Evolutionary conservation across 1,140 invertebrate species (phyloP).

Genomic region (Conus ventricosus): DNA sequence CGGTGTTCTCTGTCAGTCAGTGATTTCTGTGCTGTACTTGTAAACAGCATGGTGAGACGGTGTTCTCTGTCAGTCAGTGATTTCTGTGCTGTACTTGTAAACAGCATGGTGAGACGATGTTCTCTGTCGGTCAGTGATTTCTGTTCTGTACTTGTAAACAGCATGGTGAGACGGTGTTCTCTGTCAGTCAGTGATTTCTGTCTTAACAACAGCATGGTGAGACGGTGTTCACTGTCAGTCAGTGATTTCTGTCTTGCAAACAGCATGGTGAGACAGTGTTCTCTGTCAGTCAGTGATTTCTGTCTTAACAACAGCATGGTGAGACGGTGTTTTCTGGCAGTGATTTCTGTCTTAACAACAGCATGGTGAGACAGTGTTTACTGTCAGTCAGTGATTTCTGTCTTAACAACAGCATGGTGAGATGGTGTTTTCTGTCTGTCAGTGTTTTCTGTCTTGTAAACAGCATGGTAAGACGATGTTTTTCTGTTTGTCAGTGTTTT

Average conservation of each 20-base stretch:
- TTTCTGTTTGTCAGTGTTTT: background rate
- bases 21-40: conserved; percentile 45
- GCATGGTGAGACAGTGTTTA: background rate
- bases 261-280: background rate
- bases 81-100: conserved; percentile 43
- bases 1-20: background rate
- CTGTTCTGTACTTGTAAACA: background rate
- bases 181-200: background rate
- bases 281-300: background rate
- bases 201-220: conserved; percentile 67
- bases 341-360: conserved; percentile 29
- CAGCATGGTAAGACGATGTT: background rate
- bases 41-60: background rate
- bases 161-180: background rate
- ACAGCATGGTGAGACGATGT: conserved; percentile 66
- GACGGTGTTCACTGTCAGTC: conserved; percentile 12
- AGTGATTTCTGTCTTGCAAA: conserved; percentile 40
- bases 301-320: conserved; percentile 66
- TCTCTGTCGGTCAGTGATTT: conserved; percentile 41
- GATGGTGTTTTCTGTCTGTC: conserved; percentile 3
- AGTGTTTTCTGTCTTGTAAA: conserved; percentile 39
- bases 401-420: conserved; percentile 67
- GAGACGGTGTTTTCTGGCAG: conserved; percentile 31
- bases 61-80: background rate
- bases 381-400: background rate